These are phyloP conservation scores for Seira ritae DNA, from an alignment of 2,888 invertebrate genomes.

Conservation along the genomic window DNA sequence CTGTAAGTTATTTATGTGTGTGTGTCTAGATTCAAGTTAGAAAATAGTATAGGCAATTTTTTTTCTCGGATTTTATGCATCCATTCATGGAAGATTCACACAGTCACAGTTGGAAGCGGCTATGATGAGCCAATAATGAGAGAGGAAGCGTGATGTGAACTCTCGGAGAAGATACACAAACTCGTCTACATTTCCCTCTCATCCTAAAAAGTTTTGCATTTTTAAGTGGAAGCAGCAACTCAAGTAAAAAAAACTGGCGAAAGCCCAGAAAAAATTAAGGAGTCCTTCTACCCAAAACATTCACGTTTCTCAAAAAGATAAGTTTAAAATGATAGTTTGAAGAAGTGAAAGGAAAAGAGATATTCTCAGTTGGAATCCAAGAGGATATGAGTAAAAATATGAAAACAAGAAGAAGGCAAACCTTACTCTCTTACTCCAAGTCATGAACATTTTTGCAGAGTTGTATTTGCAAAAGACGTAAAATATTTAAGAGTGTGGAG, in stretches of 20 bases:
- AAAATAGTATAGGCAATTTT: neutral
- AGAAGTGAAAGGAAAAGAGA: conserved; percentile 30
- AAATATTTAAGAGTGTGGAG: neutral
- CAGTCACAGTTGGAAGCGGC: neutral
- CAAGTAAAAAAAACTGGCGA: conserved; percentile 10
- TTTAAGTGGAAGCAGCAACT: conserved; percentile 1
- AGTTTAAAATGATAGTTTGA: conserved; percentile 29
- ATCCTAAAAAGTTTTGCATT: conserved; percentile 7
- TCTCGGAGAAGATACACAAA: neutral
- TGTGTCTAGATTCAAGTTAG: no score
- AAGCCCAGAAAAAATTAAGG: conserved; percentile 17
- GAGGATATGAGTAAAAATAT: conserved; percentile 8
- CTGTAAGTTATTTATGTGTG: no score
- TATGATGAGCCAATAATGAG: conserved; percentile 15
- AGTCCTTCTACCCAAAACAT: neutral
- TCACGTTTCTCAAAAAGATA: neutral
- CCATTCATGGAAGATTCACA: neutral
- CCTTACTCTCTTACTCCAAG: no score
- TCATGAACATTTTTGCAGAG: neutral
- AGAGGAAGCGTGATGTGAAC: conserved; percentile 1
- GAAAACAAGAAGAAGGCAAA: neutral
- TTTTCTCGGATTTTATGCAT: neutral
- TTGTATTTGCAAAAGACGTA: neutral
- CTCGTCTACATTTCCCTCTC: neutral
- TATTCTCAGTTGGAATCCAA: conserved; percentile 56